Evolutionary conservation across 2,888 invertebrate genomes (phyloP).

Genomic region (Noctua fimbriata): DNA sequence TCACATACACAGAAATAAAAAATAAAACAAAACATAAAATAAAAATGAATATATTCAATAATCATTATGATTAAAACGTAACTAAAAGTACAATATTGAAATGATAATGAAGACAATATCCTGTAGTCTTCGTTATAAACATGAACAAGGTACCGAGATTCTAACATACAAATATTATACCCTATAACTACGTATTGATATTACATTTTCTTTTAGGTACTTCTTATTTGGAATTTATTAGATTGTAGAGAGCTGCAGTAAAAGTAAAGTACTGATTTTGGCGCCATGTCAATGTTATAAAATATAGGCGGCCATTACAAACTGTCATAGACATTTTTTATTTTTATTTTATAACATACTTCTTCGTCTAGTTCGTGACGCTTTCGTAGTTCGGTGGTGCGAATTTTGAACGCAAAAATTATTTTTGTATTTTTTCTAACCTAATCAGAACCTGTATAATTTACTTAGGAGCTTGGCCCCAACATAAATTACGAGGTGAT

Average conservation of each 20-base stretch:
- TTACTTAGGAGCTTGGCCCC: slow-evolving; percentile 86
- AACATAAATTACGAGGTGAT: slow-evolving; percentile 91
- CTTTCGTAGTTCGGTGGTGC: slow-evolving; percentile 83
- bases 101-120: slow-evolving; percentile 77
- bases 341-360: slow-evolving; percentile 62
- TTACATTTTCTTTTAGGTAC: slow-evolving; percentile 81
- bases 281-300: slow-evolving; percentile 63
- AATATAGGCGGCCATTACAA: slow-evolving; percentile 62
- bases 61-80: slow-evolving; percentile 86
- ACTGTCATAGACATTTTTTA: slow-evolving; percentile 58
- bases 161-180: slow-evolving; percentile 79
- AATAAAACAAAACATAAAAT: slow-evolving; percentile 89
- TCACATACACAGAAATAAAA: slow-evolving; percentile 80
- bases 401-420: slow-evolving; percentile 78
- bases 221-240: slow-evolving; percentile 73
- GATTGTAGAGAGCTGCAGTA: slow-evolving; percentile 79
- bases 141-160: slow-evolving; percentile 86
- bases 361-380: slow-evolving; percentile 79
- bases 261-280: slow-evolving; percentile 56
- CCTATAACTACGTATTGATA: slow-evolving; percentile 73
- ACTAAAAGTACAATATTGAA: slow-evolving; percentile 85
- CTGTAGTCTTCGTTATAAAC: slow-evolving; percentile 66
- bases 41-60: slow-evolving; percentile 90
- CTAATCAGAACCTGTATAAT: slow-evolving; percentile 91
- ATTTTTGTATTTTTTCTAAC: slow-evolving; percentile 82